Conservation (phyloP, 1,140 invertebrate genomes). For the Limonius californicus region DNA sequence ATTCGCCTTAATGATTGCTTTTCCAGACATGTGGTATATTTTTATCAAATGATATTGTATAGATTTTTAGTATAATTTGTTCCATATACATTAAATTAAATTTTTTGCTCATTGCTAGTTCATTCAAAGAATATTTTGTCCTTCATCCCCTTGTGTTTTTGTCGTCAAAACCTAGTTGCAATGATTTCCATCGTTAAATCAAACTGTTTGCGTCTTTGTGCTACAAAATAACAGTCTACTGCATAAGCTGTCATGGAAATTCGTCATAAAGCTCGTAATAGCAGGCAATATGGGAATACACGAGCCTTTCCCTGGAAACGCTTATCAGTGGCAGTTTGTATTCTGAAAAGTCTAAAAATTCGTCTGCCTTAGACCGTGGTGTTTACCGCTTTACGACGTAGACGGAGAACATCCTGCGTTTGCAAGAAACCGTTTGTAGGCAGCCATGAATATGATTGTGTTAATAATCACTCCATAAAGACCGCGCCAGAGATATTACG, state of each 20-base stretch:
- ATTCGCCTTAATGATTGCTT: too few species aligned
- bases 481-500: conserved; percentile 23
- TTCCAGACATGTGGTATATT: too few species aligned
- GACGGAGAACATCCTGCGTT: conserved; percentile 22
- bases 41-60: too few species aligned
- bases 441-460: conserved; percentile 39
- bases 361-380: not conserved
- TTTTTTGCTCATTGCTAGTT: too few species aligned
- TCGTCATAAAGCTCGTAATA: not conserved
- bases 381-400: not conserved
- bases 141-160: too few species aligned
- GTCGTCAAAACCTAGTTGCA: too few species aligned
- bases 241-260: not conserved
- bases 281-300: not conserved
- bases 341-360: not conserved
- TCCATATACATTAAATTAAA: too few species aligned
- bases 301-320: too few species aligned
- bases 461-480: conserved; percentile 37
- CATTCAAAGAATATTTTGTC: too few species aligned
- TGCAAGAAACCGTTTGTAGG: conserved; percentile 29
- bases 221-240: conserved; percentile 6
- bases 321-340: too few species aligned
- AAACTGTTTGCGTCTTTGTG: not conserved
- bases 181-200: too few species aligned
- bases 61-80: too few species aligned